Conservation (phyloP, 2,888 invertebrate genomes). For the Archips xylosteana region DNA sequence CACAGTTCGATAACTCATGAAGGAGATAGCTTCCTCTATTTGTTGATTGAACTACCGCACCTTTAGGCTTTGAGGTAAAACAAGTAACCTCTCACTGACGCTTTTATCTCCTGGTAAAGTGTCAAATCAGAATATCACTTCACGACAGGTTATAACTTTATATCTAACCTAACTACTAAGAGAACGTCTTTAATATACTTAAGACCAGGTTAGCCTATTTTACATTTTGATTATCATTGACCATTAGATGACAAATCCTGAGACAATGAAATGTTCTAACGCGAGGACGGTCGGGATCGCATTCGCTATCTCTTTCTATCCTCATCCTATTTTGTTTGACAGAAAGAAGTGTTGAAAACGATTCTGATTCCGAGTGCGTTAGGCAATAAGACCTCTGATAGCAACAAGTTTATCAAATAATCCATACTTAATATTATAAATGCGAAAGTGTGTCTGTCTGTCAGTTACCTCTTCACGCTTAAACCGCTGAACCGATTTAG, state of each 20-base stretch:
- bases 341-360: too few species aligned
- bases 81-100: not conserved
- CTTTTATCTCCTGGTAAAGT: slow-evolving; percentile 11
- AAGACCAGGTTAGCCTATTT: not conserved
- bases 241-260: not conserved
- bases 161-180: not conserved
- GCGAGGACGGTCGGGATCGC: too few species aligned
- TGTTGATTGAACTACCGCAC: slow-evolving; percentile 9
- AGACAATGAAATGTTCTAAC: too few species aligned
- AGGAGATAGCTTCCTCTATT: slow-evolving; percentile 17
- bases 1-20: slow-evolving; percentile 49
- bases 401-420: too few species aligned
- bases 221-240: not conserved
- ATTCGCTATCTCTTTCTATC: too few species aligned
- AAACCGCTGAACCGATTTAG: too few species aligned
- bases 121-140: not conserved
- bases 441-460: too few species aligned
- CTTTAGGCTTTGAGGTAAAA: not conserved
- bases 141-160: not conserved
- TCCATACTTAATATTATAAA: too few species aligned
- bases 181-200: not conserved
- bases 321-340: too few species aligned
- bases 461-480: too few species aligned
- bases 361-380: too few species aligned
- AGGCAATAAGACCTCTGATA: too few species aligned